A percentile compares a stretch with the other conserved stretches of the same genome.
Evolutionary conservation across 2,888 invertebrate genomes (phyloP).

Genomic region (Ferrisia virgata): DNA sequence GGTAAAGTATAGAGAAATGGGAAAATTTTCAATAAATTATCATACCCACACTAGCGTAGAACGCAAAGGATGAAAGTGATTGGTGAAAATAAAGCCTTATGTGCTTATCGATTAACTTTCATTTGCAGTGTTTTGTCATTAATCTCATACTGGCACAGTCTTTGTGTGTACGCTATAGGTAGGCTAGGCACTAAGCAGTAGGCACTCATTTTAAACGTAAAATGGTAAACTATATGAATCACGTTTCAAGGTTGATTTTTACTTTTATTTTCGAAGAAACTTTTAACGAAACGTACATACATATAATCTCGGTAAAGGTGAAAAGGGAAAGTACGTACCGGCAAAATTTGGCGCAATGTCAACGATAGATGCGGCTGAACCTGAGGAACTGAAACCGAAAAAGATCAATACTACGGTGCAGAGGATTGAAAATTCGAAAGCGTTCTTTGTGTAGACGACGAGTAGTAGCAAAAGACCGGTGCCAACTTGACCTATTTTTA

Average conservation of each 20-base stretch:
- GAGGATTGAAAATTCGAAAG: background rate
- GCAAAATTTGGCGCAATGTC: constrained; percentile 24
- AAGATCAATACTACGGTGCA: constrained; percentile 8
- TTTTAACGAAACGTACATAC: background rate
- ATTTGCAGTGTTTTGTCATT: constrained; percentile 11
- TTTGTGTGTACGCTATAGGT: no score
- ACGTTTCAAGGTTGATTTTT: background rate
- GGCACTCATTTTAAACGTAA: background rate
- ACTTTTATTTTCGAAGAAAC: background rate
- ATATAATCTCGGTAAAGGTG: background rate
- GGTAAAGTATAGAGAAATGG: background rate
- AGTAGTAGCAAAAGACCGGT: background rate
- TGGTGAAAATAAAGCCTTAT: constrained; percentile 2
- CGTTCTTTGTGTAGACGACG: constrained; percentile 1
- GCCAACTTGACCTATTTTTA: constrained; percentile 16
- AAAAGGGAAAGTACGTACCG: background rate
- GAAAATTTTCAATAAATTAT: constrained; percentile 3
- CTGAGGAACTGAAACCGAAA: constrained; percentile 1
- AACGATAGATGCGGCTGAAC: background rate
- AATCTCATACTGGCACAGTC: background rate
- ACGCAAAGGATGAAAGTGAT: background rate
- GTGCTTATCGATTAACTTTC: constrained; percentile 26
- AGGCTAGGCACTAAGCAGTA: no score
- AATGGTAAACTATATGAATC: background rate
- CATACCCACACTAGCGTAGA: background rate